Evolutionary conservation across 2,888 invertebrate genomes (phyloP).

Genomic region (Scaeva pyrastri): DNA sequence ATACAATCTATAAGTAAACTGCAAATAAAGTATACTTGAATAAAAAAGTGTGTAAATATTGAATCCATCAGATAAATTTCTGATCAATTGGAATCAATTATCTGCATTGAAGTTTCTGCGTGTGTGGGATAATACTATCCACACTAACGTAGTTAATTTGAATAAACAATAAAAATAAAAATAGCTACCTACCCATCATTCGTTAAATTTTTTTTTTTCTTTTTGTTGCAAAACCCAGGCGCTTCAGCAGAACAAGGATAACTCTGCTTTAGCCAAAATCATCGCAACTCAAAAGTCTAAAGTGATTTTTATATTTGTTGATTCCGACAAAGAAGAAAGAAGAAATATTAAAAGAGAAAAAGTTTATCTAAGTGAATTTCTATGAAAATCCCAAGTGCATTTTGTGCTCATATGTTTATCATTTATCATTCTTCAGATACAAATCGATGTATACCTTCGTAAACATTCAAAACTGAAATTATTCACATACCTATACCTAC

Average conservation of each 20-base stretch:
- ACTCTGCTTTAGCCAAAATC: conserved; percentile 30
- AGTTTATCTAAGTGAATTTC: conserved; percentile 25
- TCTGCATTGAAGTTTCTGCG: conserved; percentile 40
- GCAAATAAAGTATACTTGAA: conserved; percentile 12
- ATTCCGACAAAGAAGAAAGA: conserved; percentile 9
- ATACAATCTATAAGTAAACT: conserved; percentile 11
- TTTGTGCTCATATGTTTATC: conserved; percentile 29
- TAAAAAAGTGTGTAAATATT: conserved; percentile 44
- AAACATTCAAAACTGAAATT: conserved; percentile 12
- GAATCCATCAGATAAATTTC: conserved; percentile 55
- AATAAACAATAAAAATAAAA: conserved; percentile 11
- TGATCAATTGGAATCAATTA: conserved; percentile 41
- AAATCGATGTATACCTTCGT: conserved; percentile 27
- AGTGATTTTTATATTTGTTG: conserved; percentile 11
- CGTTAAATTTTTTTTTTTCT: neutral
- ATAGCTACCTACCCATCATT: neutral
- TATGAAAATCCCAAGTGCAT: conserved; percentile 43
- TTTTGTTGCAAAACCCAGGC: conserved; percentile 26
- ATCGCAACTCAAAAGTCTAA: neutral
- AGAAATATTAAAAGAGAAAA: conserved; percentile 2
- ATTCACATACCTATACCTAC: too few relatives aligned
- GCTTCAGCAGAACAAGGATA: conserved; percentile 58
- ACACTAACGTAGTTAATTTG: conserved; percentile 15
- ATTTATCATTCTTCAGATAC: conserved; percentile 34
- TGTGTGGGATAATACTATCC: conserved; percentile 23